Evolutionary conservation across 2,113 vertebrate genomes (phyloP).

Genomic region (Pantherophis guttatus): DNA sequence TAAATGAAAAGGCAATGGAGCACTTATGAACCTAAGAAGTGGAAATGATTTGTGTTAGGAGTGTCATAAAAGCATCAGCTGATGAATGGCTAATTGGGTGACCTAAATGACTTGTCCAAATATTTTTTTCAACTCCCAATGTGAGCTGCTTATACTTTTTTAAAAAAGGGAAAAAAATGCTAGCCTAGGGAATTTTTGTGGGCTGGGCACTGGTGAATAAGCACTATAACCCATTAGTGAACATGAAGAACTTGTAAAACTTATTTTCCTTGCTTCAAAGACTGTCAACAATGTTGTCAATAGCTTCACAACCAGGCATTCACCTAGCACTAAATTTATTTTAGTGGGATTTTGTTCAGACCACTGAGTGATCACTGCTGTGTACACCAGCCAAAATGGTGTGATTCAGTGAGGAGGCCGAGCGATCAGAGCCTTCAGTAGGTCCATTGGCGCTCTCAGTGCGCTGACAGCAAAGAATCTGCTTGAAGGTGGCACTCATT

Average conservation of each 20-base stretch:
- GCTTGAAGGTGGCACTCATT: constrained; percentile 96
- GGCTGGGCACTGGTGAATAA: background rate
- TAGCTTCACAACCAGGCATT: background rate
- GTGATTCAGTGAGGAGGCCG: constrained; percentile 93
- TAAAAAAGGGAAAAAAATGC: constrained; percentile 22
- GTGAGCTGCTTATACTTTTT: constrained; percentile 43
- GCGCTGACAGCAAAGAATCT: constrained; percentile 96
- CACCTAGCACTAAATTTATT: fast-evolving
- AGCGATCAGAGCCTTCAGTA: constrained; percentile 89
- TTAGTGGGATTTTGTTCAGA: constrained; percentile 66
- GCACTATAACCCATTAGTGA: constrained; percentile 74
- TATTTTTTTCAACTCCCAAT: background rate
- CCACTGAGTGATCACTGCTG: constrained; percentile 92
- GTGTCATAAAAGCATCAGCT: constrained; percentile 55
- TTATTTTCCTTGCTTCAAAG: constrained; percentile 33
- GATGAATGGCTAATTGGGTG: constrained; percentile 49
- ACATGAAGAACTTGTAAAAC: constrained; percentile 54
- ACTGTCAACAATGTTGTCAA: background rate
- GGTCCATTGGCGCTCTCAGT: constrained; percentile 84
- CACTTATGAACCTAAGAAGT: constrained; percentile 64
- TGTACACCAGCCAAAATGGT: constrained; percentile 86
- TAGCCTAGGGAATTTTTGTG: constrained; percentile 20
- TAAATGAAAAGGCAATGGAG: constrained; percentile 73
- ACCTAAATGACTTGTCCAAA: constrained; percentile 42
- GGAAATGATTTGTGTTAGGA: constrained; percentile 66